Evolutionary conservation across 2,113 vertebrate species (phyloP).

Genomic region (Macheiramphus alcinus): DNA sequence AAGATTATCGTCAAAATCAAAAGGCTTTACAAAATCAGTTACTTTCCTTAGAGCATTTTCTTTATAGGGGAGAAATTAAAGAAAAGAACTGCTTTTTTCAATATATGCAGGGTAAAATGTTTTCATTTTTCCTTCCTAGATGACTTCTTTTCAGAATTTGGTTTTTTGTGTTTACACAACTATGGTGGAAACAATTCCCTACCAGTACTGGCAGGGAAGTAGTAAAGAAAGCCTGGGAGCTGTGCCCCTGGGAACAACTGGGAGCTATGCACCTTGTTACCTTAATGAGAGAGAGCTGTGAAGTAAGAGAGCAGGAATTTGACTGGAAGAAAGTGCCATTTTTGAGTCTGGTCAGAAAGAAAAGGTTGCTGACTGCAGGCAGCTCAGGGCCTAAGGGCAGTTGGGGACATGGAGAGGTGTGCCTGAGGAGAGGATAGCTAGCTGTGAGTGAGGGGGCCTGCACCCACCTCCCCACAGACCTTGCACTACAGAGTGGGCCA

Average conservation of each 20-base stretch:
- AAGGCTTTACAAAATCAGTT: neutral
- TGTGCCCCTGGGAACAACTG: neutral
- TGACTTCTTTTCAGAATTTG: neutral
- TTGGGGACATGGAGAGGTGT: neutral
- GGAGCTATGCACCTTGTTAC: neutral
- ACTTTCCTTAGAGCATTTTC: neutral
- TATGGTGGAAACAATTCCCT: neutral
- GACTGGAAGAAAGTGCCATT: neutral
- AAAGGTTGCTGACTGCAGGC: neutral
- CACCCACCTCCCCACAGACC: fast-evolving
- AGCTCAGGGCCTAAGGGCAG: neutral
- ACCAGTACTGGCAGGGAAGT: neutral
- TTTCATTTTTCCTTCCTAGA: neutral
- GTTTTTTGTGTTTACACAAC: neutral
- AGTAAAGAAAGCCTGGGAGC: neutral
- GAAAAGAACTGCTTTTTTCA: neutral
- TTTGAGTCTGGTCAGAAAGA: neutral
- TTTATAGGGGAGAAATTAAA: neutral
- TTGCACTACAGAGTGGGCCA: neutral
- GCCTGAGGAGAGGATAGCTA: neutral
- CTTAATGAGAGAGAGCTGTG: neutral
- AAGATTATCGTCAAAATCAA: neutral
- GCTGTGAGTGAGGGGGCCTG: neutral
- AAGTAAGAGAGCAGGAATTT: neutral
- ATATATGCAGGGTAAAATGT: neutral